Conservation (phyloP, 2,113 vertebrate genomes). For the Carassius auratus region DNA sequence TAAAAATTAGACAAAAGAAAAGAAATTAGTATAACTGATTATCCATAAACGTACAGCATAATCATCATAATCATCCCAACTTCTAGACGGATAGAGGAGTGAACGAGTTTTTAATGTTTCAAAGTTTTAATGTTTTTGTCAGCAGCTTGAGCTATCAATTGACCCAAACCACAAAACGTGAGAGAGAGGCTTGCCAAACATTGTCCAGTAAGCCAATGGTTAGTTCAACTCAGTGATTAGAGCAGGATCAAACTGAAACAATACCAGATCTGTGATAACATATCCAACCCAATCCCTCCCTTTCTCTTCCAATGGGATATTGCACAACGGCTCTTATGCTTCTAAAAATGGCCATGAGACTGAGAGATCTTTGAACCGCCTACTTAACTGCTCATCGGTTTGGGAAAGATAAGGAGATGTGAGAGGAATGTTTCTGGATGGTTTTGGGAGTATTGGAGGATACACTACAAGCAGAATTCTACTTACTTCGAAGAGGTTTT, state of each 20-base stretch:
- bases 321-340: conserved; percentile 18
- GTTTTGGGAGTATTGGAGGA: neutral
- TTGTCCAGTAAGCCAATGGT: neutral
- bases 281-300: neutral
- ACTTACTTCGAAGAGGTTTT: conserved; percentile 87
- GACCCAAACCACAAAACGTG: neutral
- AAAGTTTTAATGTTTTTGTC: too few relatives aligned
- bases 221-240: neutral
- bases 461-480: too few relatives aligned
- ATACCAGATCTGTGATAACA: neutral
- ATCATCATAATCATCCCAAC: neutral
- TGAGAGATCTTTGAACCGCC: conserved; percentile 45
- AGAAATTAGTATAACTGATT: neutral
- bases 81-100: neutral
- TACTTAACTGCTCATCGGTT: neutral
- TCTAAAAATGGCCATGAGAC: conserved; percentile 42
- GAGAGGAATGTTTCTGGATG: neutral
- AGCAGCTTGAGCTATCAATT: neutral
- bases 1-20: neutral
- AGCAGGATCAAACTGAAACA: neutral
- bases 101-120: neutral
- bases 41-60: neutral
- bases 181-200: conserved; percentile 8
- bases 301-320: conserved; percentile 8
- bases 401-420: neutral